These are phyloP conservation scores for Cephalopterus ornatus DNA, from an alignment of 2,113 vertebrate genomes.

Conservation along the genomic window DNA sequence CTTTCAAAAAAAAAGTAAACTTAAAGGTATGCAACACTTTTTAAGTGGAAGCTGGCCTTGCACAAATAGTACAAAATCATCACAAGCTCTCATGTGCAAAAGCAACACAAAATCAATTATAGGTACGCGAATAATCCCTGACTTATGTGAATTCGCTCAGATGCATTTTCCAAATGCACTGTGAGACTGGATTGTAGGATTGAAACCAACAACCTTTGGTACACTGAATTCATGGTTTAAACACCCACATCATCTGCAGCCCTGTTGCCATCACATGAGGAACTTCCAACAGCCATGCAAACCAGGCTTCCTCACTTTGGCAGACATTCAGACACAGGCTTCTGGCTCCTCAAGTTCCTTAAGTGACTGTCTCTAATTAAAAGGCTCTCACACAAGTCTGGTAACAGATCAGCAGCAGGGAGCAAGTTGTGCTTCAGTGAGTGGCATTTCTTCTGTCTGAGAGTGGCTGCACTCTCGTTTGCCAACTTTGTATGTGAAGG, in stretches of 20 bases:
- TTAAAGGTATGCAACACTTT: background rate
- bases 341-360: background rate
- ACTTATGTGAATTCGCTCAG: background rate
- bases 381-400: background rate
- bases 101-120: background rate
- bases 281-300: fast-evolving
- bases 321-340: background rate
- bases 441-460: background rate
- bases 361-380: background rate
- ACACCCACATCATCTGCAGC: background rate
- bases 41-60: background rate
- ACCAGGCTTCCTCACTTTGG: background rate
- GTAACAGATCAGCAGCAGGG: background rate
- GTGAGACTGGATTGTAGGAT: background rate
- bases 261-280: background rate
- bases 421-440: background rate
- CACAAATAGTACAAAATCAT: background rate
- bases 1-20: background rate
- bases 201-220: background rate
- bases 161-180: background rate
- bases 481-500: background rate
- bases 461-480: background rate
- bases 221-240: background rate
- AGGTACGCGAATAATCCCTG: background rate
- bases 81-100: background rate